Conservation (phyloP, 2,888 invertebrate genomes). For the Drosophila fungiperda region DNA sequence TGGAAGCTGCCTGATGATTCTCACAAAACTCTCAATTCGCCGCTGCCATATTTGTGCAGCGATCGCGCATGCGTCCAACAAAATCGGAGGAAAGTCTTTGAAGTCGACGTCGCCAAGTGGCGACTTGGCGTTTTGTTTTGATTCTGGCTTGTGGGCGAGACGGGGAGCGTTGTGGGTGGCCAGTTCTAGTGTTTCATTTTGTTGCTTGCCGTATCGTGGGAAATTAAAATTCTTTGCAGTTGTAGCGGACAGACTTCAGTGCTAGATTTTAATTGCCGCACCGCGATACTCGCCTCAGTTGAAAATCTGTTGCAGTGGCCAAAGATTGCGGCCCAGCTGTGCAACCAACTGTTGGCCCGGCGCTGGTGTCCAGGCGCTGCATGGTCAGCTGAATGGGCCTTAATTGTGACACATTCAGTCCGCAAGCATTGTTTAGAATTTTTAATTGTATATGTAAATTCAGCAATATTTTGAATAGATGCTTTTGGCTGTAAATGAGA, state of each 20-base stretch:
- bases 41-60: conserved; percentile 65
- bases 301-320: conserved; percentile 9
- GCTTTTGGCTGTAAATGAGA: neutral
- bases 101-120: conserved; percentile 16
- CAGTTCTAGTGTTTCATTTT: conserved; percentile 12
- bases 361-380: conserved; percentile 33
- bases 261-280: conserved; percentile 77
- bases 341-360: conserved; percentile 76
- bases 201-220: conserved; percentile 63
- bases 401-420: conserved; percentile 39
- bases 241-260: conserved; percentile 57
- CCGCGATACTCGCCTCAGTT: conserved; percentile 39
- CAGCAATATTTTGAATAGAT: neutral
- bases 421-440: conserved; percentile 10
- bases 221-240: conserved; percentile 73
- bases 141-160: conserved; percentile 60
- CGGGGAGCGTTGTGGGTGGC: conserved; percentile 18
- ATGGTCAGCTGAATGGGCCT: conserved; percentile 39
- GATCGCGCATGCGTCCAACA: conserved; percentile 55
- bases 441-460: conserved; percentile 11
- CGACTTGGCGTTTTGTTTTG: conserved; percentile 69
- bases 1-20: conserved; percentile 32
- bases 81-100: neutral
- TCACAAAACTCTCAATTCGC: conserved; percentile 63
- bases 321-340: conserved; percentile 50